Evolutionary conservation across 2,797 vertebrate genomes (phyloP), one percentile per base, ranked within the genome.

Genomic region (Molossus alvarezi): DNA sequence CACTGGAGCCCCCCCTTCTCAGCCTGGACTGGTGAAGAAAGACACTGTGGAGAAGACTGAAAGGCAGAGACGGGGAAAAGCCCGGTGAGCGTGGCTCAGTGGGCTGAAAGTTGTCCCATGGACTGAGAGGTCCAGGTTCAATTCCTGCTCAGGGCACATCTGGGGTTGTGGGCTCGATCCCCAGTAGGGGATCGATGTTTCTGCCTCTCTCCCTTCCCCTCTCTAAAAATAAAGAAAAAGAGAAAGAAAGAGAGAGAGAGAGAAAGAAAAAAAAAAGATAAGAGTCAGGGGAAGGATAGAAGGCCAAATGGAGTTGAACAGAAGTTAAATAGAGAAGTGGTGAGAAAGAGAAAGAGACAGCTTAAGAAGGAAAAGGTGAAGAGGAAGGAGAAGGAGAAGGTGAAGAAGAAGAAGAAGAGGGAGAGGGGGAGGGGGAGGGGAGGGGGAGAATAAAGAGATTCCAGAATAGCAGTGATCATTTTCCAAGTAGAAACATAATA

Each of bases 1-100:
- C 17, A 13, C 14, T 53, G 1, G 0, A 4, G 1, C 0, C 3
- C 37, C 1, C 25, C n/a, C 65, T 93, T 57, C 58, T 71, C 53
- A 33, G 41, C n/a, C 48, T 75, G 58, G 14, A 67, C 20, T 3
- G 3, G 53, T 41, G 57, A 51, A 76, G 67, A 90, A 84, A 85
- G 62, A 64, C 15, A 21, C 60, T 69, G 33, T 33, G 90, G n/a
- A 71, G 65, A 64, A 60, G 25, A 13, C 72, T 20, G 33, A 15
- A 5, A 67, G n/a, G 45, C 21, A 69, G 14, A 60, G 41, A 65
- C 0, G 51, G 11, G 71, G 41, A 7, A 45, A 45, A 45, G 8
- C 51, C 51, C 51, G 12, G 51, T 9, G 2, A 13, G 9, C 9
- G 1, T 53, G 51, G 51, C 51, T 53, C 51, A 53, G 51, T 53